phyloP scores from a whole-genome alignment of 2,113 vertebrate species.

The Elephas maximus region DNA sequence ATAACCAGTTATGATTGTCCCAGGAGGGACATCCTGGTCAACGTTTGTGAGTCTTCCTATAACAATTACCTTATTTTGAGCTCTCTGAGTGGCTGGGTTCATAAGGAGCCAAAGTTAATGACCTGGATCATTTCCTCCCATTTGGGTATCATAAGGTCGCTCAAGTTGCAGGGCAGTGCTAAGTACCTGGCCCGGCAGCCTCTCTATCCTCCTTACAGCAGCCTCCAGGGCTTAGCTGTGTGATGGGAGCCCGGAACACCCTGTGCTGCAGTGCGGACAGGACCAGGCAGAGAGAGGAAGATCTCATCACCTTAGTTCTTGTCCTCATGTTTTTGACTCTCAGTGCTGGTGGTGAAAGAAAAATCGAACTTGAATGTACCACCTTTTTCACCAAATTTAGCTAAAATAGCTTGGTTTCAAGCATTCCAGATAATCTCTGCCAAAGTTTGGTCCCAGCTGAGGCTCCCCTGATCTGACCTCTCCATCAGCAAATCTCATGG shows the following conservation, averaged over 20 bases:
- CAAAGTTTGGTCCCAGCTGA: neutral
- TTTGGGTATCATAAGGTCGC: constrained; percentile 16
- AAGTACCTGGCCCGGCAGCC: neutral
- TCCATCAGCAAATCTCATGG: neutral
- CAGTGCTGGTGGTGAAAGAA: neutral
- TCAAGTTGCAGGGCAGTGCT: neutral
- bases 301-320: neutral
- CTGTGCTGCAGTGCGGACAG: accelerated
- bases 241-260: accelerated
- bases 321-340: neutral
- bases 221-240: neutral
- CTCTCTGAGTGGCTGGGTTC: constrained; percentile 37
- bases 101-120: neutral
- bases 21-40: neutral
- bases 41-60: neutral
- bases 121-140: neutral
- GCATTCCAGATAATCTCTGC: neutral
- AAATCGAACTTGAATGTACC: neutral
- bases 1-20: neutral
- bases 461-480: neutral
- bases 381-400: neutral
- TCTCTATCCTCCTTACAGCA: neutral
- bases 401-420: constrained; percentile 17
- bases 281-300: neutral
- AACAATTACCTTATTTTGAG: constrained; percentile 15